phyloP scores from a whole-genome alignment of 2,888 invertebrate species.

The Cataglyphis cursor region DNA sequence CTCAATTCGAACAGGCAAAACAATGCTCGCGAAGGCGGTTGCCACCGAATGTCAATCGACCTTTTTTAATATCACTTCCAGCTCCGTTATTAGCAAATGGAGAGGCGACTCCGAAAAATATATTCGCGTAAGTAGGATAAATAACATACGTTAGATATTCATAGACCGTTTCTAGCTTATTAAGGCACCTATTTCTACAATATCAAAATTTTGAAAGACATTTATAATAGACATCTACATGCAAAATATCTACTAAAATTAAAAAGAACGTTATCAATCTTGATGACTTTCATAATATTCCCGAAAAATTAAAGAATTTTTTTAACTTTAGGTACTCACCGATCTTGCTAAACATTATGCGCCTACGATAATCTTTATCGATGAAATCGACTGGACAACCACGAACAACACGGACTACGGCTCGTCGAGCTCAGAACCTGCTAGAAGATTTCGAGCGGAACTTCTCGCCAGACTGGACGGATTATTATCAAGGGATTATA shows the following conservation, averaged over 20 bases:
- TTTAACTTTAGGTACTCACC: conserved; percentile 91
- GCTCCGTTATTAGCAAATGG: conserved; percentile 98
- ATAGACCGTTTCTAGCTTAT: background rate
- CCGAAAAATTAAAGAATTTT: background rate
- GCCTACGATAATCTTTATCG: conserved; percentile 97
- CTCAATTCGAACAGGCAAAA: conserved; percentile 89
- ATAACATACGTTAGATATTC: background rate
- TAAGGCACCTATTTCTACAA: background rate
- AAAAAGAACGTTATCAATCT: background rate
- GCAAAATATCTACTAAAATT: background rate
- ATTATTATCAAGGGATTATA: conserved; percentile 87
- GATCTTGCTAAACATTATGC: conserved; percentile 94
- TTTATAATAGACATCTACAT: background rate
- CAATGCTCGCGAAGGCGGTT: conserved; percentile 95
- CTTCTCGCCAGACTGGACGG: conserved; percentile 96
- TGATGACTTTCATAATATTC: background rate
- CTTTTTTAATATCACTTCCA: conserved; percentile 96
- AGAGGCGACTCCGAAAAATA: conserved; percentile 98
- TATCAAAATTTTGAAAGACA: background rate
- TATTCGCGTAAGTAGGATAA: conserved; percentile 89
- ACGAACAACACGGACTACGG: conserved; percentile 86
- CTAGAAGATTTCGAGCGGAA: conserved; percentile 95
- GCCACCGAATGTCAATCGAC: conserved; percentile 93
- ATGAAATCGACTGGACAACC: conserved; percentile 96
- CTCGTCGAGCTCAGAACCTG: conserved; percentile 87